Percentiles rank a stretch among this genome's conserved stretches.
Conservation (phyloP, 1,140 invertebrate species). For the Arctopsyche grandis region DNA sequence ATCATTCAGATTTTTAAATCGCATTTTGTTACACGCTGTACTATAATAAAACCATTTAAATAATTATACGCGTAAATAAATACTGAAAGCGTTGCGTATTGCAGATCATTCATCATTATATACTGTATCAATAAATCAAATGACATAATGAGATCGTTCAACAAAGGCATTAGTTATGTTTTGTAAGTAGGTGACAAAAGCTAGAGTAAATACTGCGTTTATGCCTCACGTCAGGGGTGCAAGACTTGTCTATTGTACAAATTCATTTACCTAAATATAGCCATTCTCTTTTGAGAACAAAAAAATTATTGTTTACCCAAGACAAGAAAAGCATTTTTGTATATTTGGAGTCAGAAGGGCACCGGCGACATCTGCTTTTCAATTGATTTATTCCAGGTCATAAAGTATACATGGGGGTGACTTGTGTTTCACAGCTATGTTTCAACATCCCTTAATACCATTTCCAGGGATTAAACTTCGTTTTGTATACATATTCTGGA, state of each 20-base stretch:
- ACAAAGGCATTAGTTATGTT: not conserved
- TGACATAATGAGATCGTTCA: not conserved
- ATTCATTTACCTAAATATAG: constrained; percentile 16
- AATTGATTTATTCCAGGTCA: constrained; percentile 39
- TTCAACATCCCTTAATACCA: too few relatives aligned
- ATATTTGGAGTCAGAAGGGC: not conserved
- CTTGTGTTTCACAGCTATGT: not conserved
- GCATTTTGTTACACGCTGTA: not conserved
- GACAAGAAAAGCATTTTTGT: constrained; percentile 34
- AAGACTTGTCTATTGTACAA: not conserved
- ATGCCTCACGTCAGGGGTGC: constrained; percentile 11
- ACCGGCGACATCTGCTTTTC: constrained; percentile 42
- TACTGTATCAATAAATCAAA: not conserved
- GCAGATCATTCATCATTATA: not conserved
- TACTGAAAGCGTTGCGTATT: not conserved
- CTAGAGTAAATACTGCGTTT: not conserved
- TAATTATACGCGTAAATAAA: not conserved
- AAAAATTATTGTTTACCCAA: constrained; percentile 40
- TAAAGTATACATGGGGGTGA: constrained; percentile 16
- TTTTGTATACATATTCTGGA: too few relatives aligned
- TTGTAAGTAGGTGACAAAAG: not conserved
- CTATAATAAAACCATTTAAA: not conserved
- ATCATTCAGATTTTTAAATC: too few relatives aligned
- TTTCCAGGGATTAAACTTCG: too few relatives aligned
- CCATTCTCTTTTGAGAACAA: not conserved